Conservation (phyloP, 2,797 vertebrate genomes). For the Bovichtus diacanthus region DNA sequence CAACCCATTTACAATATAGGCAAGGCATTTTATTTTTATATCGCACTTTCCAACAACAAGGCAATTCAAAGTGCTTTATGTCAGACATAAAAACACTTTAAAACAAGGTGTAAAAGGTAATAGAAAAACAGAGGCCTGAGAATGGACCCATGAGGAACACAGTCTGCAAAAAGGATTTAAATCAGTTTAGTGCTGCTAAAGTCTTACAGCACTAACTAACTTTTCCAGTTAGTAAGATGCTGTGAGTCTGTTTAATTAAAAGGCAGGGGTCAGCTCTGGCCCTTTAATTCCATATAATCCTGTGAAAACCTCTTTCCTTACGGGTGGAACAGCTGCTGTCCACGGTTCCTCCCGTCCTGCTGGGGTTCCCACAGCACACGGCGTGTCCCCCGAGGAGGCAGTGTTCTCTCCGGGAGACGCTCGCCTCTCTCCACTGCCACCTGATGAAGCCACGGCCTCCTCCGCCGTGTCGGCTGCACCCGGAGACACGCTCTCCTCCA, state of each 20-base stretch:
- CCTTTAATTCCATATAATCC: not conserved
- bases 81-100: not conserved
- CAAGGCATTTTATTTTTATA: not conserved
- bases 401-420: conserved; percentile 65
- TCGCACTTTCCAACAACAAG: not conserved
- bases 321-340: conserved; percentile 89
- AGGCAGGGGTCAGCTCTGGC: not conserved
- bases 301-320: conserved; percentile 55
- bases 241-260: not conserved
- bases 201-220: too few relatives aligned
- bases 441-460: conserved; percentile 84
- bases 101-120: too few relatives aligned
- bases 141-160: too few relatives aligned
- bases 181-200: too few relatives aligned
- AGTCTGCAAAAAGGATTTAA: too few relatives aligned
- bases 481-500: conserved; percentile 80
- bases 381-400: conserved; percentile 67
- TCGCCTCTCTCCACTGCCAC: conserved; percentile 66
- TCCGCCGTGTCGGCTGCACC: conserved; percentile 88
- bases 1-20: not conserved
- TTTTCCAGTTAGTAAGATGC: too few relatives aligned
- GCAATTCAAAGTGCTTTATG: not conserved
- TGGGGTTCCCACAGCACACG: conserved; percentile 41
- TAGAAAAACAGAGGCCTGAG: too few relatives aligned
- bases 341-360: conserved; percentile 85